phyloP scores from a whole-genome alignment of 1,140 invertebrate genomes.

The Apis dorsata region DNA sequence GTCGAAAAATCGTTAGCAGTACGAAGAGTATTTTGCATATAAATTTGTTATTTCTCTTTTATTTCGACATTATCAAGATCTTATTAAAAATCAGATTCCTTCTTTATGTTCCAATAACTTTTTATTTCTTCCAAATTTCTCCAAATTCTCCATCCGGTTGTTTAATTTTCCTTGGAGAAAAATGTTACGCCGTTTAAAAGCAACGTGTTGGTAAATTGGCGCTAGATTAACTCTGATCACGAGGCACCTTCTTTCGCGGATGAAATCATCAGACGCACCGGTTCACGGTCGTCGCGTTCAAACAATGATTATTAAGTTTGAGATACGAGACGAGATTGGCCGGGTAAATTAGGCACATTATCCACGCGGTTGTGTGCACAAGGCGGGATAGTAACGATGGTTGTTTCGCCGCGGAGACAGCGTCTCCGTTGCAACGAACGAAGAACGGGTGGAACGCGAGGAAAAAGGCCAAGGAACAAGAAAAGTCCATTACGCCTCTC shows the following conservation, averaged over 20 bases:
- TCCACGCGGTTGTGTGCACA: not conserved
- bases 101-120: no score
- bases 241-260: not conserved
- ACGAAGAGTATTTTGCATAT: no score
- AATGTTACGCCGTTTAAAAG: not conserved
- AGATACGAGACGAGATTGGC: slow-evolving; percentile 10
- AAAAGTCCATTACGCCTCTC: slow-evolving; percentile 36
- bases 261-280: slow-evolving; percentile 20
- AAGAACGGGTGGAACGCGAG: not conserved
- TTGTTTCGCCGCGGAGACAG: slow-evolving; percentile 6
- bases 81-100: no score
- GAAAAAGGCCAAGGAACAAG: slow-evolving; percentile 9
- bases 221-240: not conserved
- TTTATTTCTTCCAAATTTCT: not conserved
- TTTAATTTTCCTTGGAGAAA: no score
- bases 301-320: slow-evolving; percentile 28
- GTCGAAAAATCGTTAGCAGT: no score
- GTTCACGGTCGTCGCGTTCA: not conserved
- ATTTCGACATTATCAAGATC: no score
- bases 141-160: not conserved
- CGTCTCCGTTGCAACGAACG: slow-evolving; percentile 16
- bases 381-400: slow-evolving; percentile 1
- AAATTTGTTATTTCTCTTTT: no score
- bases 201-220: not conserved
- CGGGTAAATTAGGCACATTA: slow-evolving; percentile 17